phyloP scores from a whole-genome alignment of 37 sponge, comb jelly and placozoan genomes.

The Axinella damicornis region DNA sequence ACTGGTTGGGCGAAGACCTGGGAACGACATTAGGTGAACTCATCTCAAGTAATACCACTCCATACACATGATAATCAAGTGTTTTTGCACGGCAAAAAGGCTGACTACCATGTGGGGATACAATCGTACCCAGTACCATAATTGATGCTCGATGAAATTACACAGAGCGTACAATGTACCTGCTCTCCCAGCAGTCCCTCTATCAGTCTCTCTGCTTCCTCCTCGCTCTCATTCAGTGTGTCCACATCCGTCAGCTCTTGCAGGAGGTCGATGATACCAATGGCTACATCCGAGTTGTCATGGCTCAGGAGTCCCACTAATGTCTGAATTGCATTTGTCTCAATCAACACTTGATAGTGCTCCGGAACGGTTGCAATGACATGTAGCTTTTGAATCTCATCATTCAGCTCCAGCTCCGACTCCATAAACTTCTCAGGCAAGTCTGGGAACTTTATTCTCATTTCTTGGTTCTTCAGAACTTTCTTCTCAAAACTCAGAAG shows the following conservation, averaged over 20 bases:
- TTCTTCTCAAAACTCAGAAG: conserved; percentile 93
- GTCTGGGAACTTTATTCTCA: conserved; percentile 95
- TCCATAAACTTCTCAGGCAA: conserved; percentile 97
- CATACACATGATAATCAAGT: too few species aligned
- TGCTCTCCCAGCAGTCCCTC: conserved; percentile 80
- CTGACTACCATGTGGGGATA: too few species aligned
- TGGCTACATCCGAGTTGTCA: conserved; percentile 91
- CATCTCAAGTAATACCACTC: too few species aligned
- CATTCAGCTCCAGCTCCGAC: conserved; percentile 94
- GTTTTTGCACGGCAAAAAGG: too few species aligned
- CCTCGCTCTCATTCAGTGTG: conserved; percentile 78
- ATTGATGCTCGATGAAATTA: too few species aligned
- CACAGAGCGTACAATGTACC: conserved; percentile 17
- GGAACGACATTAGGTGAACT: too few species aligned
- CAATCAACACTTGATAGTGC: conserved; percentile 80
- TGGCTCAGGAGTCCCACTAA: conserved; percentile 87
- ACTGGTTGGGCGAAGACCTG: too few species aligned
- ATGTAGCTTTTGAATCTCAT: conserved; percentile 91
- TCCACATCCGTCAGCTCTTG: conserved; percentile 96
- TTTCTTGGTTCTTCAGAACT: conserved; percentile 90
- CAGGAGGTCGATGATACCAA: conserved; percentile 90
- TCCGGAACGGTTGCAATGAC: conserved; percentile 92
- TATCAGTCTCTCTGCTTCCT: conserved; percentile 82
- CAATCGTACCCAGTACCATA: too few species aligned
- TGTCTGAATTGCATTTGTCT: conserved; percentile 70